Percentiles rank a stretch among this genome's conserved stretches.
These are phyloP conservation scores for Cantharis lateralis DNA, from an alignment of 2,888 invertebrate genomes.

Conservation along the genomic window DNA sequence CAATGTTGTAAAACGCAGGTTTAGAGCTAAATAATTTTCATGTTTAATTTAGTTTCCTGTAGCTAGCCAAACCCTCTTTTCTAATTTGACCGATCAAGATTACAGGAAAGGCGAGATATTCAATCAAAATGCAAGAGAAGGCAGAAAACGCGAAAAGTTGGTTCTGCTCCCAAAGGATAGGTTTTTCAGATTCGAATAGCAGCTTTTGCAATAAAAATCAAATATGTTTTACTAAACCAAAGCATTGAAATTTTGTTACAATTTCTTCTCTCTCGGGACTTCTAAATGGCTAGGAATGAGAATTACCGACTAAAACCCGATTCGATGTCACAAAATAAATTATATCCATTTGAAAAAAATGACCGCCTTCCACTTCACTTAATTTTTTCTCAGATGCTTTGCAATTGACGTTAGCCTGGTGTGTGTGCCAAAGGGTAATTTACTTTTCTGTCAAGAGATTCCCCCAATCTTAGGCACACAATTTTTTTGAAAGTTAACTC, in stretches of 20 bases:
- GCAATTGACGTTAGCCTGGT: too few species aligned
- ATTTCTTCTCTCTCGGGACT: not conserved
- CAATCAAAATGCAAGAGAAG: not conserved
- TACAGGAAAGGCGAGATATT: not conserved
- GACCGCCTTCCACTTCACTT: too few species aligned
- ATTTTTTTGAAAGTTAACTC: too few species aligned
- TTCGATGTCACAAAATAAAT: not conserved
- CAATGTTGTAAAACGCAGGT: not conserved
- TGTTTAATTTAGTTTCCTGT: not conserved
- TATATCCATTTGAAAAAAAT: too few species aligned
- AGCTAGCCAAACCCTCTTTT: not conserved
- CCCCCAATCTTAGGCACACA: too few species aligned
- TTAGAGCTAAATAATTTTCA: not conserved
- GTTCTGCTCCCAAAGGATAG: not conserved
- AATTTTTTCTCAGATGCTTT: too few species aligned
- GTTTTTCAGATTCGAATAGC: not conserved
- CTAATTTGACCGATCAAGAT: not conserved
- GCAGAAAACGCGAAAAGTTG: not conserved
- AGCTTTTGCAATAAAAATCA: not conserved
- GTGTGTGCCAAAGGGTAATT: too few species aligned
- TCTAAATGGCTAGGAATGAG: not conserved
- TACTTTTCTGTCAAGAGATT: too few species aligned
- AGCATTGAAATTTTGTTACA: not conserved
- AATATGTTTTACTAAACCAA: not conserved
- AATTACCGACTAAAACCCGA: too few species aligned